A percentile compares a stretch with the other conserved stretches of the same genome.
phyloP scores from a whole-genome alignment of 2,113 vertebrate genomes.

The Turdus rufiventris region DNA sequence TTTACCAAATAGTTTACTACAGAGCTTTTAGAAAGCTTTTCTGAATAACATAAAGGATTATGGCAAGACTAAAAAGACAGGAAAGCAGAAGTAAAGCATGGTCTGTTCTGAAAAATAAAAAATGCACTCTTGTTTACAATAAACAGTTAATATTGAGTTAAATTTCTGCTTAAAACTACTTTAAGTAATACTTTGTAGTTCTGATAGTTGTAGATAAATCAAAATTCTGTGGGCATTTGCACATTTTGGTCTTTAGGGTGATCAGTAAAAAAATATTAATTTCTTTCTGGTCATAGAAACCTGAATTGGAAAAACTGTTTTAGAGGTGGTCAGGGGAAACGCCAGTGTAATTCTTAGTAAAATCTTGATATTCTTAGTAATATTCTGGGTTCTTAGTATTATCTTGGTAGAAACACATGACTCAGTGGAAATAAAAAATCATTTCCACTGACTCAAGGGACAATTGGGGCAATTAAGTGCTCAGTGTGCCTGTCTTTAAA shows the following conservation, averaged over 20 bases:
- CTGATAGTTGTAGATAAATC: not conserved
- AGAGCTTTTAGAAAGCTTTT: not conserved
- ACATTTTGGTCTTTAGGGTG: not conserved
- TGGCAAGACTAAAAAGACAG: not conserved
- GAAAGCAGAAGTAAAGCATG: not conserved
- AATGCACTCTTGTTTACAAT: not conserved
- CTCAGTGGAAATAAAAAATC: conserved; percentile 27
- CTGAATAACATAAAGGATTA: not conserved
- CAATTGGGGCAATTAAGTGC: not conserved
- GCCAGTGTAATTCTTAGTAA: not conserved
- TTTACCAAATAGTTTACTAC: not conserved
- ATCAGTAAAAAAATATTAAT: not conserved
- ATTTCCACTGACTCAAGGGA: conserved; percentile 1
- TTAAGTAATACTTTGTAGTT: not conserved
- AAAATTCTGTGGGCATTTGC: not conserved
- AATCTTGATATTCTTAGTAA: not conserved
- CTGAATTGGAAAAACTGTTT: not conserved
- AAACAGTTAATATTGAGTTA: not conserved
- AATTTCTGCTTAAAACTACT: not conserved
- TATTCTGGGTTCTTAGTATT: conserved; percentile 10
- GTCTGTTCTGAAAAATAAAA: not conserved
- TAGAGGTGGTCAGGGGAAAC: not conserved
- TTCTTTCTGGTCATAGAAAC: not conserved
- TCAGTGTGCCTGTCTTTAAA: not conserved
- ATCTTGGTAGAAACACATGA: not conserved